Conservation (phyloP, 2,113 vertebrate species). For the Ameiurus melas region DNA sequence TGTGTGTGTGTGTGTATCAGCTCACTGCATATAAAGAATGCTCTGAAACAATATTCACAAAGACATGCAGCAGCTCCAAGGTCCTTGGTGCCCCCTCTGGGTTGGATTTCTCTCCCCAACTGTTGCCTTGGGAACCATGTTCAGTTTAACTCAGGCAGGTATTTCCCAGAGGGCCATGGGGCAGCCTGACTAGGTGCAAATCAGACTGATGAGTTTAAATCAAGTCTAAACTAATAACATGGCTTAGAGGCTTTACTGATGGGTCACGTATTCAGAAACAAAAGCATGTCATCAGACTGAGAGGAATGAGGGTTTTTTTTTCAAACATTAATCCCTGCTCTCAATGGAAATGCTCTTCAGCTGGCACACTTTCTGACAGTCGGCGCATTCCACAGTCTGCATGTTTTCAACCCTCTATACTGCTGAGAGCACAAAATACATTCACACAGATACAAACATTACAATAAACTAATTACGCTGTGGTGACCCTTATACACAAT, state of each 20-base stretch:
- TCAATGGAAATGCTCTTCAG: background rate
- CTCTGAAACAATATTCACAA: background rate
- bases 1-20: background rate
- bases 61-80: background rate
- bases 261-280: constrained; percentile 27
- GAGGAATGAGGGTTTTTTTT: constrained; percentile 28
- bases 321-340: constrained; percentile 43
- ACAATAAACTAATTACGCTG: background rate
- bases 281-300: constrained; percentile 21
- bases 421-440: background rate
- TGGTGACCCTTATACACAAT: too few species aligned
- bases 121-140: constrained; percentile 53
- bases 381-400: background rate
- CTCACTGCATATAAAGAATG: constrained; percentile 13
- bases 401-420: background rate
- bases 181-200: constrained; percentile 9
- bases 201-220: constrained; percentile 4
- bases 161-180: constrained; percentile 43
- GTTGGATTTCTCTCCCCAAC: constrained; percentile 56
- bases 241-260: constrained; percentile 4
- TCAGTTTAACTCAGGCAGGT: constrained; percentile 46
- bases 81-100: constrained; percentile 1
- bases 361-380: background rate
- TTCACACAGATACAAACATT: background rate
- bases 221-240: constrained; percentile 9